Percentiles rank a stretch among this genome's conserved stretches.
phyloP scores from a whole-genome alignment of 2,888 invertebrate genomes.

The Watsonalla binaria region DNA sequence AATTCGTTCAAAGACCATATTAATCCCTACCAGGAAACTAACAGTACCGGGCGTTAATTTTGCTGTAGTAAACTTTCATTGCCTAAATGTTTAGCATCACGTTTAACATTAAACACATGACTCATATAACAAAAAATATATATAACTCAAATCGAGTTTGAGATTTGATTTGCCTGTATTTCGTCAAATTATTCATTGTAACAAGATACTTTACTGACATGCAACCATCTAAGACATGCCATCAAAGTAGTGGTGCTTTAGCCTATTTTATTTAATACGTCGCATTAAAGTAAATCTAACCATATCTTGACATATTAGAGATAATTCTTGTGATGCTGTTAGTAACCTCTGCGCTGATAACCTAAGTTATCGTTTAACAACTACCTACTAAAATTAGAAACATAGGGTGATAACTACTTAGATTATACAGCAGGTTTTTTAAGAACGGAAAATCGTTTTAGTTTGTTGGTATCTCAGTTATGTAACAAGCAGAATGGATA shows the following conservation, averaged over 20 bases:
- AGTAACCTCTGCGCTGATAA: neutral
- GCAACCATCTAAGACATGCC: neutral
- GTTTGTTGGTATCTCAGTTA: neutral
- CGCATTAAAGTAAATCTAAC: neutral
- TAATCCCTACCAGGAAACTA: neutral
- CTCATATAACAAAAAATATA: no score
- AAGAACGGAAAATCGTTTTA: no score
- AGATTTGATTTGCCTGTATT: no score
- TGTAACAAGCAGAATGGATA: neutral
- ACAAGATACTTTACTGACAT: conserved; percentile 2
- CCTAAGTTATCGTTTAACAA: neutral
- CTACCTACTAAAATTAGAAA: no score
- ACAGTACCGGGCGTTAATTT: neutral
- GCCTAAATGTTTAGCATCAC: neutral
- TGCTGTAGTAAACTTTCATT: neutral
- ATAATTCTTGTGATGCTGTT: neutral
- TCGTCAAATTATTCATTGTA: neutral
- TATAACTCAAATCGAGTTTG: no score
- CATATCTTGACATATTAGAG: neutral
- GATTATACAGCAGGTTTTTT: neutral
- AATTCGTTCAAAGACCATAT: neutral
- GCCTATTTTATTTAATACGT: neutral
- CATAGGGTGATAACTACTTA: no score
- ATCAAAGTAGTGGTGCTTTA: neutral
- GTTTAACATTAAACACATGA: neutral